A percentile compares a stretch with the other conserved stretches of the same genome.
Evolutionary conservation across 2,888 invertebrate species (phyloP).

Genomic region (Athrips mouffetella): DNA sequence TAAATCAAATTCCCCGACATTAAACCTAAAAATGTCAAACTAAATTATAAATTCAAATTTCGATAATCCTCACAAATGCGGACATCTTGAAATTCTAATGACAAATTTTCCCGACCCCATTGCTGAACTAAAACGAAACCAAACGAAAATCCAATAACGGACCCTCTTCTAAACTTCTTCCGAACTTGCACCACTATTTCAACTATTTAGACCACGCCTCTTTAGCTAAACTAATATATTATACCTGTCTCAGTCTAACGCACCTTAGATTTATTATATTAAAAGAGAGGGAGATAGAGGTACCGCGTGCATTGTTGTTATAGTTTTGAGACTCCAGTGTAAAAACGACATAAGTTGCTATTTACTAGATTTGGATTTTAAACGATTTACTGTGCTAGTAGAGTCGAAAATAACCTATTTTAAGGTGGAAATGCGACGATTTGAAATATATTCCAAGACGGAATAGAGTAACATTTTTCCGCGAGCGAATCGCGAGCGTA

Average conservation of each 20-base stretch:
- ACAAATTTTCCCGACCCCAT: conserved; percentile 34
- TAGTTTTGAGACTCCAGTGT: conserved; percentile 47
- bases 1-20: neutral
- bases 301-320: conserved; percentile 65
- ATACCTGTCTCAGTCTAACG: conserved; percentile 43
- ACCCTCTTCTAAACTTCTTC: conserved; percentile 73
- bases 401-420: neutral
- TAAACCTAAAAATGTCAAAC: conserved; percentile 13
- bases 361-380: neutral
- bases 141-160: conserved; percentile 69
- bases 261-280: conserved; percentile 28
- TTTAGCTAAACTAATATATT: conserved; percentile 34
- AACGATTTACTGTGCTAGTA: conserved; percentile 21
- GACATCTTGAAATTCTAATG: conserved; percentile 52
- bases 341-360: conserved; percentile 28
- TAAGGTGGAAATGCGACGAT: conserved; percentile 22
- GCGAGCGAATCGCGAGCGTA: conserved; percentile 74
- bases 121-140: conserved; percentile 40
- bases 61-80: conserved; percentile 21
- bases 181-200: conserved; percentile 67
- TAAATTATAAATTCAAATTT: conserved; percentile 19
- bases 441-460: conserved; percentile 35
- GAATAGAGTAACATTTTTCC: conserved; percentile 68
- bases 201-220: conserved; percentile 67
- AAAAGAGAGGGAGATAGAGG: conserved; percentile 52